A percentile compares a stretch with the other conserved stretches of the same genome.
Evolutionary conservation across 1,140 invertebrate genomes (phyloP).

Genomic region (Polypedilum vanderplanki): DNA sequence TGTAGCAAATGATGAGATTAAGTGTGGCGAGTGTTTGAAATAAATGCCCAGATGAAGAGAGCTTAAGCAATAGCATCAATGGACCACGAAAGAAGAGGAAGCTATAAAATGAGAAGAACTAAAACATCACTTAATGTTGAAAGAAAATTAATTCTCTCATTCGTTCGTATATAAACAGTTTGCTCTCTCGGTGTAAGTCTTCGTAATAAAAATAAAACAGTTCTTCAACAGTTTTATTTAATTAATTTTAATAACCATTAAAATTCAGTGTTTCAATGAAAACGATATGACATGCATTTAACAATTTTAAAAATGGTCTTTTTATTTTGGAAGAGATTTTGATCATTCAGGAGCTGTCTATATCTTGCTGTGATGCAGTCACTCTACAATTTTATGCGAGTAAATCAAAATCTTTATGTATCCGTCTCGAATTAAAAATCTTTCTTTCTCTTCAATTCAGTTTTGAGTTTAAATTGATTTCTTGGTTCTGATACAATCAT

Average conservation of each 20-base stretch:
- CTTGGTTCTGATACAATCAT: too few species aligned
- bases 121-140: constrained; percentile 21
- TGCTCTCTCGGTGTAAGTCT: not conserved
- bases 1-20: too few species aligned
- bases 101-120: constrained; percentile 21
- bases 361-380: constrained; percentile 16
- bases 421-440: not conserved
- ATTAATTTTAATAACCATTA: constrained; percentile 28
- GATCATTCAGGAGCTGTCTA: not conserved
- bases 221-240: constrained; percentile 26
- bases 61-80: not conserved
- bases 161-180: not conserved
- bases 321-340: not conserved
- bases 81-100: not conserved
- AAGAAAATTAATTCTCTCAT: not conserved
- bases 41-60: too few species aligned
- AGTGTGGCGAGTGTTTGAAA: too few species aligned
- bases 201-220: constrained; percentile 23
- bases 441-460: too few species aligned
- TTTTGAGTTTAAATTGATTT: too few species aligned
- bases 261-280: constrained; percentile 25
- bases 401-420: not conserved
- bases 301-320: constrained; percentile 8
- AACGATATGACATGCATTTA: constrained; percentile 14
- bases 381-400: not conserved